phyloP scores from a whole-genome alignment of 2,797 vertebrate genomes.

The Gadopsis marmoratus region DNA sequence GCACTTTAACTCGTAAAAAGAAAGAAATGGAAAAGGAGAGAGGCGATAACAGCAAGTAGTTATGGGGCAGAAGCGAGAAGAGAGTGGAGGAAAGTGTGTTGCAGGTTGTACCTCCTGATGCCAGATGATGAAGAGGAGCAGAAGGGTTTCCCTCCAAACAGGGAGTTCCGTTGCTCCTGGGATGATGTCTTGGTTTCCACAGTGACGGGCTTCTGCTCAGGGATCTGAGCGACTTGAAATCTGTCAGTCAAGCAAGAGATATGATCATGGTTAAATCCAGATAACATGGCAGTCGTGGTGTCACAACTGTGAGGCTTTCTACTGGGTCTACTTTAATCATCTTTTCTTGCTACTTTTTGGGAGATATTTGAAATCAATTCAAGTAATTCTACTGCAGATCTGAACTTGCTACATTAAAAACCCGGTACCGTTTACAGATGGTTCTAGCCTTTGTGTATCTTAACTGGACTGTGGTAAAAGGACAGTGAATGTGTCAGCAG shows the following conservation, averaged over 20 bases:
- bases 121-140: slow-evolving; percentile 67
- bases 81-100: neutral
- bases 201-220: slow-evolving; percentile 84
- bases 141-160: slow-evolving; percentile 80
- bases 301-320: neutral
- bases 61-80: neutral
- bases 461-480: neutral
- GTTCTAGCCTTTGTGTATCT: neutral
- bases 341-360: neutral
- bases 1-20: neutral
- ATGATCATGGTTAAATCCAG: neutral
- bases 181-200: slow-evolving; percentile 80
- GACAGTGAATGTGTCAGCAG: neutral
- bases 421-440: neutral
- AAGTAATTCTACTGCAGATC: neutral
- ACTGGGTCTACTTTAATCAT: neutral
- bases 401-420: neutral
- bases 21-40: neutral
- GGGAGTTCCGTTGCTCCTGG: slow-evolving; percentile 73
- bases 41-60: neutral
- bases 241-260: slow-evolving; percentile 73
- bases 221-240: slow-evolving; percentile 96
- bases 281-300: neutral
- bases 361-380: neutral
- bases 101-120: slow-evolving; percentile 82